Conservation (phyloP, 2,888 invertebrate species). For the Gerosis bhagava region DNA sequence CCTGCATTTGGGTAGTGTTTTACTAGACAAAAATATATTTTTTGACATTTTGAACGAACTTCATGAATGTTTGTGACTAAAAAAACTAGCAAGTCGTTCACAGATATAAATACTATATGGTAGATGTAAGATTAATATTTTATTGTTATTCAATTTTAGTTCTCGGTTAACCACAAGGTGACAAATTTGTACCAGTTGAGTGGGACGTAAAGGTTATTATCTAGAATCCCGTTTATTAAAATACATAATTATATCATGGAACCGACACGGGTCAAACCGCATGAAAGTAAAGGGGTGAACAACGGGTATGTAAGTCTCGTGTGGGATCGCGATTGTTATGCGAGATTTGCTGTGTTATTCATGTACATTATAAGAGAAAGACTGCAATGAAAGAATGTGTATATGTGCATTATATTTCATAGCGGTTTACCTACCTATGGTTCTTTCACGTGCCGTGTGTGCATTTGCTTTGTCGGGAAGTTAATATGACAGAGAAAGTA, state of each 20-base stretch:
- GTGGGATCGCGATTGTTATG: slow-evolving; percentile 46
- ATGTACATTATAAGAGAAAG: slow-evolving; percentile 79
- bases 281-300: slow-evolving; percentile 63
- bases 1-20: slow-evolving; percentile 63
- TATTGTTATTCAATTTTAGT: slow-evolving; percentile 80
- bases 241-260: slow-evolving; percentile 60
- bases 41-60: slow-evolving; percentile 81
- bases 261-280: slow-evolving; percentile 61
- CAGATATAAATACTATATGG: slow-evolving; percentile 69
- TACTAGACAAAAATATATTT: slow-evolving; percentile 81
- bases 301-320: slow-evolving; percentile 70
- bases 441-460: too few relatives aligned
- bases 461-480: too few relatives aligned
- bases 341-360: slow-evolving; percentile 73
- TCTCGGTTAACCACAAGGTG: slow-evolving; percentile 77
- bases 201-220: slow-evolving; percentile 81
- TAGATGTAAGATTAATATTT: slow-evolving; percentile 81
- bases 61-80: slow-evolving; percentile 73
- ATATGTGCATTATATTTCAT: slow-evolving; percentile 64
- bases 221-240: slow-evolving; percentile 64
- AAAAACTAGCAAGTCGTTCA: slow-evolving; percentile 74
- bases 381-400: slow-evolving; percentile 75
- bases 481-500: too few relatives aligned
- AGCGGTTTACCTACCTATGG: too few relatives aligned
- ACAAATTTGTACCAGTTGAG: slow-evolving; percentile 79